Conservation (phyloP, 2,113 vertebrate species). For the Rallus limicola region DNA sequence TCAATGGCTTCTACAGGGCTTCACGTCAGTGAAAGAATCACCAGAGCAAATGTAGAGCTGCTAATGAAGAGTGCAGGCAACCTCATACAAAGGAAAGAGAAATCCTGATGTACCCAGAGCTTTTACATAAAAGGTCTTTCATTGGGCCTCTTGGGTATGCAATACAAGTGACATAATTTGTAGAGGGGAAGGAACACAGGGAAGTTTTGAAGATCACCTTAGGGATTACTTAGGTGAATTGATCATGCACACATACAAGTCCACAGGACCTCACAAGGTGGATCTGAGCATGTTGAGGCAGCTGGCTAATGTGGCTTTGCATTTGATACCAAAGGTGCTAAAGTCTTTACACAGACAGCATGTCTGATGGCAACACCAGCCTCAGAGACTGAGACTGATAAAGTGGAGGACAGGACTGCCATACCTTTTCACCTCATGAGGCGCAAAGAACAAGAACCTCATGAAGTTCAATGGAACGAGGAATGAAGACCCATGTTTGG, state of each 20-base stretch:
- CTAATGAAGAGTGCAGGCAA: background rate
- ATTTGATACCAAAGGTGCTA: background rate
- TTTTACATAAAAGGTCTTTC: background rate
- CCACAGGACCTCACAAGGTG: background rate
- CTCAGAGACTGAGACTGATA: background rate
- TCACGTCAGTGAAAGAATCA: background rate
- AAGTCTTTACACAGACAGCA: background rate
- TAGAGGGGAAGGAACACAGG: background rate
- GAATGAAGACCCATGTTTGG: background rate
- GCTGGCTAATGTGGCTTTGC: background rate
- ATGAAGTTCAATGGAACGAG: background rate
- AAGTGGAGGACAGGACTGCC: background rate
- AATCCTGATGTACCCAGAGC: background rate
- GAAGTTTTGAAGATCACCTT: background rate
- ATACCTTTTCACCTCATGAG: background rate
- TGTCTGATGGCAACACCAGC: background rate
- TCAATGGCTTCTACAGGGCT: background rate
- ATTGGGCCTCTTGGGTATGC: background rate
- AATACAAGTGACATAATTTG: background rate
- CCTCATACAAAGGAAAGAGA: background rate
- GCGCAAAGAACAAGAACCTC: background rate
- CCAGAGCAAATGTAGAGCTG: background rate
- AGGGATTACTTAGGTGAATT: background rate
- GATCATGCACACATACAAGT: background rate
- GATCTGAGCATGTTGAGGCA: fast-evolving